Evolutionary conservation across 2,888 invertebrate species (phyloP), one percentile per base, ranked within the genome.

Genomic region (Criorhina ranunculi): DNA sequence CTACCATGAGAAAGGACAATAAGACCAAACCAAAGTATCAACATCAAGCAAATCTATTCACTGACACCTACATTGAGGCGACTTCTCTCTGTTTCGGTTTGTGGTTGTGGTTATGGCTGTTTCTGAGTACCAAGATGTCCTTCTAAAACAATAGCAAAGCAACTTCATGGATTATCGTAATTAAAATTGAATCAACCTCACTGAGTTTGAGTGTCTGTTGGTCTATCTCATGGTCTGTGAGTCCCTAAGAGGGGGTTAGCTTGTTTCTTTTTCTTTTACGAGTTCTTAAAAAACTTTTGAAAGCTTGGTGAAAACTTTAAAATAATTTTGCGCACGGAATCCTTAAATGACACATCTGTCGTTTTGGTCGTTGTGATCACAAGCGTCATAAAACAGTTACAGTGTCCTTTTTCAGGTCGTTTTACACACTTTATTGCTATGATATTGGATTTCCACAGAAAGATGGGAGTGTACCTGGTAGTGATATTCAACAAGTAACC

Each of bases 151-250:
- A 59, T 8, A 24, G 3, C 19, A 35, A 37, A 31, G 44, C n/a
- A 33, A 29, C 37, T 44, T 9, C 44, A 24, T 17, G 29, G 40
- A 51, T 66, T 40, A 53, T 66, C 66, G 51, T 40, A 66, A 51
- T 66, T 66, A 66, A 66, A 66, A 51, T 66, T 40, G 66, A 66
- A 53, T 5, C 12, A 53, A 44, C n/a, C 24, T 6, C 8, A 17
- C 5, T 35, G 9, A 37, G 29, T 37, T 24, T 42, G 42, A 29
- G 12, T 60, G 29, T 55, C 9, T 31, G 9, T 31, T n/a, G 29
- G 53, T 31, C 44, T 44, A 15, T 44, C 44, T 17, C 5, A 12
- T 17, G 6, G 31, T 31, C 53, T 4, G 15, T 53, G 29, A 9
- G 12, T 12, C 29, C 8, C 8, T 53, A 3, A 31, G n/a, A 49